These are phyloP conservation scores for Phalanger gymnotis DNA, from an alignment of 2,797 vertebrate genomes.

Conservation along the genomic window DNA sequence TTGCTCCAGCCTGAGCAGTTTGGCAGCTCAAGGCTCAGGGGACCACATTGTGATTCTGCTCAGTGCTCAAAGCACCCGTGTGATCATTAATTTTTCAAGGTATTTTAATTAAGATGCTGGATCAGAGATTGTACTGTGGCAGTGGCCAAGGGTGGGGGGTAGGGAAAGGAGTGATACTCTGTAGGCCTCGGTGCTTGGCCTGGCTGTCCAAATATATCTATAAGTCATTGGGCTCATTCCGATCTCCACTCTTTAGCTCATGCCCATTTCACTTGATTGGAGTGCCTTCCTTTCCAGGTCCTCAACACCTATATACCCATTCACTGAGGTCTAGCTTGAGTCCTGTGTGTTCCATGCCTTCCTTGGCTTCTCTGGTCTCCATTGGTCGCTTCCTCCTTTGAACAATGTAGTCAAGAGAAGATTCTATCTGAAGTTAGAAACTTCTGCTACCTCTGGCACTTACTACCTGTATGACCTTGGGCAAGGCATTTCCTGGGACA, in stretches of 20 bases:
- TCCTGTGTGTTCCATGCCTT: background rate
- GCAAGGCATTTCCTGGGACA: background rate
- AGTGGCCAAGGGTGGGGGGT: background rate
- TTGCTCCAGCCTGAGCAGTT: background rate
- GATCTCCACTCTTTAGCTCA: background rate
- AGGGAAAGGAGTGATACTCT: background rate
- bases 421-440: background rate
- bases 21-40: background rate
- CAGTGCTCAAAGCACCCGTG: background rate
- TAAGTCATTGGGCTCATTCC: background rate
- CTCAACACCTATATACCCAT: background rate
- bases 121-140: background rate
- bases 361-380: background rate
- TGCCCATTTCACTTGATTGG: background rate
- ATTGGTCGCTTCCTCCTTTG: background rate
- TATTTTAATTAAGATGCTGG: background rate
- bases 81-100: background rate
- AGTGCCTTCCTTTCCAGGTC: background rate
- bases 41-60: background rate
- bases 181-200: background rate
- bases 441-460: background rate
- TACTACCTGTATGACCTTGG: background rate
- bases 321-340: background rate
- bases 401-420: background rate
- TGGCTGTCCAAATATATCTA: background rate